Evolutionary conservation across 2,797 vertebrate genomes (phyloP).

Genomic region (Setipinna tenuifilis): DNA sequence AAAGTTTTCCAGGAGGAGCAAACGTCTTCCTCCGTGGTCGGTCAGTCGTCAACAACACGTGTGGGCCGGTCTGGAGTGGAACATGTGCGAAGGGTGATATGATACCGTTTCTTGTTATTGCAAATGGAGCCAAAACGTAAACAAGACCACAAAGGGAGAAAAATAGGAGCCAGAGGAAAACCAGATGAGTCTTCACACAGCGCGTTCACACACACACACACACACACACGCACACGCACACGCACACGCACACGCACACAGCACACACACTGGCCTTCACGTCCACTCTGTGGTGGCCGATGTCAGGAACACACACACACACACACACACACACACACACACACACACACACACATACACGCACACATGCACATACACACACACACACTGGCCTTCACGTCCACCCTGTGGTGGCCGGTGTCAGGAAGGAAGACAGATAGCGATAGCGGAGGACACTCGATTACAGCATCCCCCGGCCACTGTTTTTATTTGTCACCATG

Average conservation of each 20-base stretch:
- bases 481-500: background rate
- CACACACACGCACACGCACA: too few relatives aligned
- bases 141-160: background rate
- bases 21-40: background rate
- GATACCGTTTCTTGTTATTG: conserved; percentile 4
- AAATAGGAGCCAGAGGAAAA: background rate
- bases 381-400: background rate
- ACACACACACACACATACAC: too few relatives aligned
- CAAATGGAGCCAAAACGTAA: conserved; percentile 1
- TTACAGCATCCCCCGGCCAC: background rate
- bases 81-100: background rate
- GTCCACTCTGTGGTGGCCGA: background rate
- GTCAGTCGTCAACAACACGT: background rate
- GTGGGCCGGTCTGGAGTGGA: background rate
- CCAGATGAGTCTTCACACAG: background rate
- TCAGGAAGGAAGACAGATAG: background rate
- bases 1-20: background rate
- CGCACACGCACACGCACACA: too few relatives aligned
- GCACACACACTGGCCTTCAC: background rate
- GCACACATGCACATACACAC: background rate
- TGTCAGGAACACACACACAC: background rate
- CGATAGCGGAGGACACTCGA: background rate
- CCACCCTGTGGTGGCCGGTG: background rate
- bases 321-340: background rate
- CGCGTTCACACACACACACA: too few relatives aligned